phyloP scores from a whole-genome alignment of 2,888 invertebrate species.

The Scelioninae gen. 2 region DNA sequence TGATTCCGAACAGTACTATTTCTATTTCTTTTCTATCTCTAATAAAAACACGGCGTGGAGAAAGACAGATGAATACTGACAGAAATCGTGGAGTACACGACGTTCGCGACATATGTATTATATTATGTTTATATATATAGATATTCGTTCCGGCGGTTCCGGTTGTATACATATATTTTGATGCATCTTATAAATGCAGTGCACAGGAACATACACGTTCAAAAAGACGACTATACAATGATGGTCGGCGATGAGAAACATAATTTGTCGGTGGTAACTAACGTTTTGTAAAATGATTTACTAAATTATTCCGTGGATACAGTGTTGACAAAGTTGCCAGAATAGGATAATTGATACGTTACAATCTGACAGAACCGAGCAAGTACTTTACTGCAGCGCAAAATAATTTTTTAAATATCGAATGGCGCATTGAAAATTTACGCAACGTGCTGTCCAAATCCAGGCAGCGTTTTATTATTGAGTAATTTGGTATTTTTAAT shows the following conservation, averaged over 20 bases:
- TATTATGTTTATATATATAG: constrained; percentile 4
- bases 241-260: constrained; percentile 25
- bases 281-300: constrained; percentile 19
- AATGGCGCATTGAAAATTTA: constrained; percentile 6
- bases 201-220: constrained; percentile 14
- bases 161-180: constrained; percentile 31
- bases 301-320: constrained; percentile 1
- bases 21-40: too few species aligned
- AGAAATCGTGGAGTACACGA: too few species aligned
- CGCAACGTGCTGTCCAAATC: background rate
- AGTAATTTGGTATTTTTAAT: background rate
- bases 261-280: constrained; percentile 27
- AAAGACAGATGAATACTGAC: too few species aligned
- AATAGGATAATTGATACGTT: background rate
- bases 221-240: constrained; percentile 30
- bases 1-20: too few species aligned
- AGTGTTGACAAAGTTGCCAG: background rate
- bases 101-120: background rate
- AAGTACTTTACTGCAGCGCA: background rate
- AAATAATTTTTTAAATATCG: constrained; percentile 8
- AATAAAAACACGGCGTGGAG: too few species aligned
- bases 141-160: too few species aligned
- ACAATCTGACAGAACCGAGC: constrained; percentile 1
- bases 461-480: background rate
- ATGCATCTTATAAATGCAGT: constrained; percentile 38